Evolutionary conservation across 2,113 vertebrate genomes (phyloP).

Genomic region (Zapornia atra): DNA sequence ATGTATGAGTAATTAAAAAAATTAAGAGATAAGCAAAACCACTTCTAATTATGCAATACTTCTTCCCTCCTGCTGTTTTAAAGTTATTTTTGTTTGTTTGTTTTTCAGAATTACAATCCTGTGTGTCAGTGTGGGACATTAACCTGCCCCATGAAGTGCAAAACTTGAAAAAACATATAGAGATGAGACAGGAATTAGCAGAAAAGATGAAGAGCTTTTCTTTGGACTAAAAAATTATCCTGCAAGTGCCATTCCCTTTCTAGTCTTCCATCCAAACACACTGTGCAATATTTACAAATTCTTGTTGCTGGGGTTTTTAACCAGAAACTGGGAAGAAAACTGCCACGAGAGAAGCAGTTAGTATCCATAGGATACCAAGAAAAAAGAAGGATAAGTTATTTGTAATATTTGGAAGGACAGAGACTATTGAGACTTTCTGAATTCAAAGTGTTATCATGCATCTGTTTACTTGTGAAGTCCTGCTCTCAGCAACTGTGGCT

Average conservation of each 20-base stretch:
- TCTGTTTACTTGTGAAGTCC: not conserved
- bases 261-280: not conserved
- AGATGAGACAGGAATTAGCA: conserved; percentile 84
- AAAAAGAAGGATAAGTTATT: not conserved
- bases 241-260: not conserved
- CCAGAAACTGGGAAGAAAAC: not conserved
- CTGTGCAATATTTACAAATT: not conserved
- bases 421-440: not conserved
- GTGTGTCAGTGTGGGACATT: conserved; percentile 88
- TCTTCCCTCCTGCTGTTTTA: not conserved
- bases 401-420: not conserved
- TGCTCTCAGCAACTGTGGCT: not conserved
- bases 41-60: not conserved
- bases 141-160: conserved; percentile 87
- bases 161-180: conserved; percentile 87
- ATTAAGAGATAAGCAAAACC: not conserved
- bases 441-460: not conserved
- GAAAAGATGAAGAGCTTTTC: conserved; percentile 83
- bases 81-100: not conserved
- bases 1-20: not conserved
- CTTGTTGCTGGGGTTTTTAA: not conserved
- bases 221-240: conserved; percentile 65
- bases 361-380: not conserved
- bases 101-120: conserved; percentile 82
- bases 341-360: not conserved